These are phyloP conservation scores for Furcula furcula DNA, from an alignment of 2,888 invertebrate species.

Conservation along the genomic window DNA sequence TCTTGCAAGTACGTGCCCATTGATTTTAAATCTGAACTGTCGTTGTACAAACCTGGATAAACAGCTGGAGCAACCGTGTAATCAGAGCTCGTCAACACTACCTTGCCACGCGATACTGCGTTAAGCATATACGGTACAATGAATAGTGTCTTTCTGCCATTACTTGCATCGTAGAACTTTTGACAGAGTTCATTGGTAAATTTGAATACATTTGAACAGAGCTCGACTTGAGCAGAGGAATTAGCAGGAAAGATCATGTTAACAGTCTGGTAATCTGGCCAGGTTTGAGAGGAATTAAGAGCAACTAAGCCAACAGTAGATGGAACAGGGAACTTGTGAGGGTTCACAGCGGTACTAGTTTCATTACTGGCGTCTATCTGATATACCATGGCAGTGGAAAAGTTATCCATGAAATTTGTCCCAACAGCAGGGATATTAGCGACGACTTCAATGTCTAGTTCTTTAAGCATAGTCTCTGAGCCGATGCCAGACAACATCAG, in stretches of 20 bases:
- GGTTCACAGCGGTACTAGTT: neutral
- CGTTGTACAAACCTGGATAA: slow-evolving; percentile 4
- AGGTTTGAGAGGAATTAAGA: too few species aligned
- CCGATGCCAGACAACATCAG: slow-evolving; percentile 51
- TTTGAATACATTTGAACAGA: slow-evolving; percentile 31
- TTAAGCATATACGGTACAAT: slow-evolving; percentile 2
- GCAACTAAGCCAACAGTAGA: slow-evolving; percentile 23
- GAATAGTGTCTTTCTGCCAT: slow-evolving; percentile 8
- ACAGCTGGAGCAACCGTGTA: slow-evolving; percentile 10
- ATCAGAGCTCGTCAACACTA: slow-evolving; percentile 9
- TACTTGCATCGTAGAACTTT: slow-evolving; percentile 17
- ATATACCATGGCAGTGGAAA: neutral
- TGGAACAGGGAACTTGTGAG: slow-evolving; percentile 19
- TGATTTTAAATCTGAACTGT: slow-evolving; percentile 8
- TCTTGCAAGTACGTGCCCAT: slow-evolving; percentile 7
- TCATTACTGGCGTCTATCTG: slow-evolving; percentile 6
- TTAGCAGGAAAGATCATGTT: slow-evolving; percentile 25
- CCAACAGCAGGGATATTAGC: slow-evolving; percentile 22
- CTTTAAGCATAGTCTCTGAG: slow-evolving; percentile 27
- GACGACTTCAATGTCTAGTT: slow-evolving; percentile 28
- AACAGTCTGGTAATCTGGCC: slow-evolving; percentile 34
- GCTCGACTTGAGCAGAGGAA: slow-evolving; percentile 16
- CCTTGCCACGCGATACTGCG: slow-evolving; percentile 17
- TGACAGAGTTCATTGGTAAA: slow-evolving; percentile 33
- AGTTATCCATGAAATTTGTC: slow-evolving; percentile 25